phyloP scores from a whole-genome alignment of 2,888 invertebrate species.

The Margaritifera margaritifera region DNA sequence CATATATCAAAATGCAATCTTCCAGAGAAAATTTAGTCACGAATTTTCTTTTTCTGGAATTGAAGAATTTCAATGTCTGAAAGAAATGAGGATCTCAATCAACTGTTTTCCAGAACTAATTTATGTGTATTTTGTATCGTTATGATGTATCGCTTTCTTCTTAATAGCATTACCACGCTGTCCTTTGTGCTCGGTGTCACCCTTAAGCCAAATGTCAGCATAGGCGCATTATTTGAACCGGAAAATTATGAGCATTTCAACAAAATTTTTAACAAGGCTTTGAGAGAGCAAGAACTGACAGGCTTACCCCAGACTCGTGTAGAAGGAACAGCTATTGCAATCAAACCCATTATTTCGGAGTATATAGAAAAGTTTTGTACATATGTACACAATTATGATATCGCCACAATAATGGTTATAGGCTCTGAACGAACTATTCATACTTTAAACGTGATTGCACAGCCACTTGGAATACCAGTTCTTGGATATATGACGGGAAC shows the following conservation, averaged over 20 bases:
- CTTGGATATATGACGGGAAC: constrained; percentile 53
- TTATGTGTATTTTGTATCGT: no score
- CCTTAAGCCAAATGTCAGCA: constrained; percentile 37
- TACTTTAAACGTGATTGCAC: constrained; percentile 50
- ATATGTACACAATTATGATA: constrained; percentile 42
- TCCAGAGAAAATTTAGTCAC: no score
- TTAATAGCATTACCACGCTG: constrained; percentile 19
- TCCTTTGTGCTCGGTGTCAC: constrained; percentile 24
- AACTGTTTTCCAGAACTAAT: no score
- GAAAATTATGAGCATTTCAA: constrained; percentile 46
- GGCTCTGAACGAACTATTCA: constrained; percentile 53
- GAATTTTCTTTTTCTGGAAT: no score
- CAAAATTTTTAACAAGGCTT: constrained; percentile 43
- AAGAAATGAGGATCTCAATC: no score
- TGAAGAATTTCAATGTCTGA: no score
- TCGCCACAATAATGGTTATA: constrained; percentile 53
- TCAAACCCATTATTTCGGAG: constrained; percentile 38
- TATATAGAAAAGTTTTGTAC: constrained; percentile 47
- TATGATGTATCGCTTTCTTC: constrained; percentile 16
- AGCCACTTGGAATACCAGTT: constrained; percentile 57
- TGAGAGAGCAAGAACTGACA: constrained; percentile 36
- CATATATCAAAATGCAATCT: no score
- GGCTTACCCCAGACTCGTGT: constrained; percentile 32
- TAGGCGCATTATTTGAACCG: constrained; percentile 57
- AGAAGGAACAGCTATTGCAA: constrained; percentile 36